Evolutionary conservation across 2,113 vertebrate species (phyloP), one percentile per base, ranked within the genome.

Genomic region (Brachirus orientalis): DNA sequence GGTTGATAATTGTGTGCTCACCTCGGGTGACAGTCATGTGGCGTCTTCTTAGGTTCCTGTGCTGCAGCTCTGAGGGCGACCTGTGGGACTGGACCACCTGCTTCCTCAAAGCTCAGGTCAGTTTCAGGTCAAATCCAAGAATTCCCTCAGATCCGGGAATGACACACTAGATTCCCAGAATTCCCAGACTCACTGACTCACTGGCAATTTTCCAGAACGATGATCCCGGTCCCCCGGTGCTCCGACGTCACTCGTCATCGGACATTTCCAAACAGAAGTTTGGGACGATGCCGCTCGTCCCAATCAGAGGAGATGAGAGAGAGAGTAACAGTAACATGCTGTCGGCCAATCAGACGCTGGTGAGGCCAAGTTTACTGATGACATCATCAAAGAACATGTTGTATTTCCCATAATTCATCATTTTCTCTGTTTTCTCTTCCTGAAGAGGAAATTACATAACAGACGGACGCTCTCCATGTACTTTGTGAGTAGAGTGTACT

Each of bases 381-480:
- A 43, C 12, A 43, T 43, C 10, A 43, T 43, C 40, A 10, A 11
- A 43, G 4, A 43, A 3, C 6, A 36, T 10, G 51, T 10, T 10
- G 3, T 9, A 5, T 17, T 2, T 16, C 51, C 28, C 1, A 13
- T 14, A 13, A 57, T 20, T 48, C 3, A 40, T 17, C 19, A 45
- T 17, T 13, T 1, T 37, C 48, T 8, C 37, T 54, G 19, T 44
- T 18, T 51, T 91, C 52, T 50, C 1, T 90, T 53, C 55, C 82
- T 83, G 22, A 85, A 99, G 97, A 93, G 95, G 48, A 97, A 97
- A 69, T 92, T 98, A 57, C 97, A 98, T 65, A 95, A 95, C 18
- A 92, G 96, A 84, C 93, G 97, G 90, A 98, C 97, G 6, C 93
- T 98, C 56, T 99, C 98, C 86, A 97, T 99, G 98, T 99, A 96